Percentiles rank a stretch among this genome's conserved stretches.
Conservation (phyloP, 2,113 vertebrate genomes). For the Protomyctophum bolini region DNA sequence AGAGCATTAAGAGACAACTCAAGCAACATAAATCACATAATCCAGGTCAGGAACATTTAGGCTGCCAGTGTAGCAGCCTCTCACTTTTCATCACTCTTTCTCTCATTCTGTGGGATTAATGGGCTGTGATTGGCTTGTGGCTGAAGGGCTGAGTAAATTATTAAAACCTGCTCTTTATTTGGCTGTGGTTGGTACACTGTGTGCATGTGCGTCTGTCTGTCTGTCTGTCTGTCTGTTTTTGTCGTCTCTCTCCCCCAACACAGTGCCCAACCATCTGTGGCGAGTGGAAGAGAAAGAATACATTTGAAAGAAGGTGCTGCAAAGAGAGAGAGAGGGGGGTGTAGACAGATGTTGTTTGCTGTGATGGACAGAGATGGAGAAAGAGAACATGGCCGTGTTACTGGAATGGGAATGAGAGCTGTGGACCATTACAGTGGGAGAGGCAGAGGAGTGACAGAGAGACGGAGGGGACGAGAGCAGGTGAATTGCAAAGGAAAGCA, state of each 20-base stretch:
- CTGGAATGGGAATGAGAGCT: constrained; percentile 30
- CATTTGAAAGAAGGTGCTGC: constrained; percentile 40
- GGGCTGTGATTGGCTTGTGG: constrained; percentile 62
- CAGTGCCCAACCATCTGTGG: constrained; percentile 38
- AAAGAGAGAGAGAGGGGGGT: neutral
- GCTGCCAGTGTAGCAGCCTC: neutral
- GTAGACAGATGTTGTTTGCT: constrained; percentile 38
- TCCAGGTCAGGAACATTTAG: constrained; percentile 1
- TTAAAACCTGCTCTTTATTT: constrained; percentile 70
- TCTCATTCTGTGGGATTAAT: constrained; percentile 34
- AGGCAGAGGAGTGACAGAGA: constrained; percentile 7
- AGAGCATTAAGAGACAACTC: constrained; percentile 17
- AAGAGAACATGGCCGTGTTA: constrained; percentile 23
- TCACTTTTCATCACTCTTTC: neutral
- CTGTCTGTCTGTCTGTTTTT: constrained; percentile 13
- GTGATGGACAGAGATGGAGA: constrained; percentile 35
- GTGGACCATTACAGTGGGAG: constrained; percentile 8
- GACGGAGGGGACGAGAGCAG: constrained; percentile 1
- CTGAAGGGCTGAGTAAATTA: constrained; percentile 71
- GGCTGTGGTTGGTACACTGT: constrained; percentile 49
- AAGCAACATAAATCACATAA: constrained; percentile 43
- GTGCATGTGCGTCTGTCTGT: neutral
- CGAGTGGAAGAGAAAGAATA: constrained; percentile 35
- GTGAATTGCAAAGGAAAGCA: constrained; percentile 44
- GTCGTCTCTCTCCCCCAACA: constrained; percentile 43